Conservation (phyloP, 2,113 vertebrate species). For the Xerus inauris region DNA sequence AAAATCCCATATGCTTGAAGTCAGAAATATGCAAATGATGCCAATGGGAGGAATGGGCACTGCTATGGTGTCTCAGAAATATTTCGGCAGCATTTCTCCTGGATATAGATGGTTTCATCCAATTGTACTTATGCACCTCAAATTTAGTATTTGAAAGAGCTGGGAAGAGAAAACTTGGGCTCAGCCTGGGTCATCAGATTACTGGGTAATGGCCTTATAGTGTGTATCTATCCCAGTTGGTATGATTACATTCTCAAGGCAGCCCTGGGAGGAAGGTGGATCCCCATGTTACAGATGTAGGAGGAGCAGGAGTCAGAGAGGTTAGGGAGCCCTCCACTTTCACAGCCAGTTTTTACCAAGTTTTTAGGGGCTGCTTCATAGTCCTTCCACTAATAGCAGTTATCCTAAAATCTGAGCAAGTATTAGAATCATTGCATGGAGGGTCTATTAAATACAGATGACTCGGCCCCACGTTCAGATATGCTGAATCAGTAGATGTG, state of each 20-base stretch:
- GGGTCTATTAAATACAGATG: not conserved
- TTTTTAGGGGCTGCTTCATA: not conserved
- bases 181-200: not conserved
- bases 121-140: not conserved
- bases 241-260: not conserved
- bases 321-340: not conserved
- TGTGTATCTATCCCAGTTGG: not conserved
- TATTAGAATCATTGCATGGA: not conserved
- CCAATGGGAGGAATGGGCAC: not conserved
- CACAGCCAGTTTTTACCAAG: not conserved
- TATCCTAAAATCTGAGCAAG: not conserved
- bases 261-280: not conserved
- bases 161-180: not conserved
- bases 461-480: not conserved
- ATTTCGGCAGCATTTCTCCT: not conserved
- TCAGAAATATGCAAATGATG: constrained; percentile 25
- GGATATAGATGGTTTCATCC: not conserved
- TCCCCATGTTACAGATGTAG: not conserved
- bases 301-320: not conserved
- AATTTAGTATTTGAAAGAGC: not conserved
- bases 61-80: not conserved
- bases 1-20: constrained; percentile 7
- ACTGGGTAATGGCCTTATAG: not conserved
- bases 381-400: not conserved
- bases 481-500: not conserved